These are phyloP conservation scores for Actinia tenebrosa DNA, from an alignment of 64 coral and sea anemone species.

Conservation along the genomic window DNA sequence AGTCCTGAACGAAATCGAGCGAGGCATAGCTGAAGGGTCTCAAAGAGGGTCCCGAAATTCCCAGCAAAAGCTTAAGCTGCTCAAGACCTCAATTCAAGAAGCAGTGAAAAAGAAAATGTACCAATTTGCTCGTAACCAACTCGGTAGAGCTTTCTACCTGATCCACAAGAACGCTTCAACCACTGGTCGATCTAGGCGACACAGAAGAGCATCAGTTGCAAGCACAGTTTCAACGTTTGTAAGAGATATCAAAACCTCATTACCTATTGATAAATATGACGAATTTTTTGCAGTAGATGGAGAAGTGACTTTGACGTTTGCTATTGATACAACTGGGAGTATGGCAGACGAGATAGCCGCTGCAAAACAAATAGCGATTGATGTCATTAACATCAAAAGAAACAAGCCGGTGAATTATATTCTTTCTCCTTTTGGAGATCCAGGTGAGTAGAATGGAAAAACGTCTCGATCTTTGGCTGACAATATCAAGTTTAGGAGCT, in stretches of 20 bases:
- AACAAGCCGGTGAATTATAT: constrained; percentile 24
- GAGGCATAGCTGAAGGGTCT: neutral
- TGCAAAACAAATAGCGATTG: constrained; percentile 36
- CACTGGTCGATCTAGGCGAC: neutral
- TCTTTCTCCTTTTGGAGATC: constrained; percentile 48
- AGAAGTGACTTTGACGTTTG: constrained; percentile 25
- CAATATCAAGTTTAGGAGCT: no score
- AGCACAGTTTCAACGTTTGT: neutral
- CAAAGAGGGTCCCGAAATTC: neutral
- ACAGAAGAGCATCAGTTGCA: neutral
- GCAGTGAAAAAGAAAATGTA: neutral
- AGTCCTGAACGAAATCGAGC: neutral
- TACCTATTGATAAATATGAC: neutral
- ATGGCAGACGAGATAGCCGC: constrained; percentile 33
- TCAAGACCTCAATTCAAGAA: neutral
- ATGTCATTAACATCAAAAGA: constrained; percentile 26
- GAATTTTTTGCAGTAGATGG: neutral
- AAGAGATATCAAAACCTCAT: neutral
- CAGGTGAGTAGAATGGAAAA: neutral
- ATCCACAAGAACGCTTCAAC: neutral
- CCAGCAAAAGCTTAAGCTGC: neutral
- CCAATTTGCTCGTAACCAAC: neutral
- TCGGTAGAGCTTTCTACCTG: neutral
- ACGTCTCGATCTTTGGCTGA: no score
- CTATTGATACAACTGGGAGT: constrained; percentile 45